Base-by-base conservation (phyloP, 37 sponge, comb jelly and placozoan genomes). In the Spongilla lacustris region DNA sequence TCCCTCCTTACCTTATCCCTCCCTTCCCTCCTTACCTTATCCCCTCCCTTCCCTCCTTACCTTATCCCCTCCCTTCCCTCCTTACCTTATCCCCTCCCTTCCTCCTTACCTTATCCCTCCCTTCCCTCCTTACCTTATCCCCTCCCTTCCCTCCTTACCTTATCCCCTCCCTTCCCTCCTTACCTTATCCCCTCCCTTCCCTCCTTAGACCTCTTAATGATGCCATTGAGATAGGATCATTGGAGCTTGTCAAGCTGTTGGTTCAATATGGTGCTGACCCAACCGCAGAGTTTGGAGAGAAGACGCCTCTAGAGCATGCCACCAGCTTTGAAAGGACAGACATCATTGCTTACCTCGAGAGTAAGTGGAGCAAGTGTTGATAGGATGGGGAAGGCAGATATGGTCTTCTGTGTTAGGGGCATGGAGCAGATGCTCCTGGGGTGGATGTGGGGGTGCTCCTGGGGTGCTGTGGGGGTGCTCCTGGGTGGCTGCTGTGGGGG, bases 131-230 rank as follows among this genome's bases (percentile, higher is more conserved):
- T 58, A 6, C 41, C 3, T 17, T 17, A 6, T 17, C 12, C 58
- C 21, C 58, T 13, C 58, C 14, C 11, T 14, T 17, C 14, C 58
- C 4, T 17, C 19, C 58, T 13, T 58, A 58, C 58, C 58, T 13
- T 17, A 58, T 17, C 12, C 21, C 58, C 58, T 1, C 11, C 58
- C 58, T 58, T 14, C 21, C 58, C 14, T 1, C 58, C 8, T 8
- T 8, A 46, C 46, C 46, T 8, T 46, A 46, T 46, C 46, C 46
- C 4, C 46, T 10, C 46, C 46, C 46, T 10, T 46, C 4, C 21
- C 24, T 32, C 34, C n/a, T 19, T 2, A 94, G 93, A 77, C 96
- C 96, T n/a, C 87, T 95, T 13, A 93, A 95, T 82, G 96, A 95
- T 92, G 96, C 96, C 11, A 88, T 95, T 74, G 93, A 92, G 68